Base-by-base conservation (phyloP, 2,888 invertebrate species). In the Aquatica leii region DNA sequence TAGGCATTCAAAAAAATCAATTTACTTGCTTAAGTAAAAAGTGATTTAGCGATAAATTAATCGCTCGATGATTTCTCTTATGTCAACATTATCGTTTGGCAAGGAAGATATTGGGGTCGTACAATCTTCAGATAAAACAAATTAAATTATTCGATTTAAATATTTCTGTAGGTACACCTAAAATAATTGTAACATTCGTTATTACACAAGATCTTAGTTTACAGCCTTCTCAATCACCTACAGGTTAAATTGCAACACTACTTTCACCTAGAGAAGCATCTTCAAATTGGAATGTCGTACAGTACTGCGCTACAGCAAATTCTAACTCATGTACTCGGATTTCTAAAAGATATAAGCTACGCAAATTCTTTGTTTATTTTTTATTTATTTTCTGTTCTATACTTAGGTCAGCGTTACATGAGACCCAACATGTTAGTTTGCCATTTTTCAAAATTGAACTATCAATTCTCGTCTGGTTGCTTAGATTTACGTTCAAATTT, bases 231-330 rank as follows among this genome's bases (percentile, higher is more conserved):
- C 68, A 68, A 66, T 71, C 71, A 75, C 75, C 75, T 75, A 75
- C 75, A 76, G 75, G 73, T 66, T 62, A 71, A 77, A 69, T 76
- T 76, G 77, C 76, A 79, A 76, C 75, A 78, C 78, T 79, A 79
- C 80, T 80, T 80, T 80, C 80, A 79, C 79, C 76, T 73, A 67
- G 73, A 71, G 77, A 77, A 77, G 76, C 79, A 77, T 79, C 78
- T 78, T 78, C 77, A 69, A 69, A 72, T 71, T 72, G 77, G 76
- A 76, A 77, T 77, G 78, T 72, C 72, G 73, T 67, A 70, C 68
- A 56, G 57, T 69, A 68, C 55, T 53, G 62, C 50, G 55, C 35
- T 56, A 54, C 58, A 62, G 49, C 40, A 40, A n/a, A n/a, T n/a
- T 61, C 51, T 17, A 34, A 43, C 40, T 21, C 41, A 11, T 59